A percentile compares a stretch with the other conserved stretches of the same genome.
Evolutionary conservation across 37 sponge, comb jelly and placozoan genomes (phyloP).

Genomic region (Theonella swinhoei): DNA sequence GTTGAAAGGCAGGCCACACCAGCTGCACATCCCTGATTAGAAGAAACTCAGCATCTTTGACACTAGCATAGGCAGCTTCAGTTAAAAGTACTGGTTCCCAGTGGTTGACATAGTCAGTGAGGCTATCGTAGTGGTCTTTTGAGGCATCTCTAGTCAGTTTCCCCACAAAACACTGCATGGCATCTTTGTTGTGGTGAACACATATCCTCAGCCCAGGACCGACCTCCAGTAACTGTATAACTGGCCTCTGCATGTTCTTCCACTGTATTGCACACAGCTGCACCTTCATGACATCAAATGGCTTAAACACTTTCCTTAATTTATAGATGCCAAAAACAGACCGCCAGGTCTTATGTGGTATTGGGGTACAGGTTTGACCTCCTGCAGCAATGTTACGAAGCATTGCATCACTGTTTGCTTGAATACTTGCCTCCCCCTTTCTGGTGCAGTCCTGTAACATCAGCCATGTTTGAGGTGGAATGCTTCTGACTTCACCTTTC

Average conservation of each 20-base stretch:
- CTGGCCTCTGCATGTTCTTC: not conserved
- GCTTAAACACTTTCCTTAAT: not conserved
- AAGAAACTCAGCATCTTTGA: conserved; percentile 20
- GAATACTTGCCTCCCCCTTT: not conserved
- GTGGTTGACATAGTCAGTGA: conserved; percentile 23
- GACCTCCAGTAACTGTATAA: conserved; percentile 53
- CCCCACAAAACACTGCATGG: conserved; percentile 34
- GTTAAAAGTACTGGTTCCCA: conserved; percentile 51
- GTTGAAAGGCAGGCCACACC: conserved; percentile 14
- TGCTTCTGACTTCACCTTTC: not conserved
- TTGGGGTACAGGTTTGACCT: not conserved
- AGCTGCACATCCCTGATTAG: conserved; percentile 34
- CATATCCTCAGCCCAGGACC: conserved; percentile 46
- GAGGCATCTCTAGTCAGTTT: conserved; percentile 7
- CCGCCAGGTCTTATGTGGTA: not conserved
- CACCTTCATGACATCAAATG: conserved; percentile 25
- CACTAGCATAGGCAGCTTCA: conserved; percentile 30
- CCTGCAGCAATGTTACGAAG: not conserved
- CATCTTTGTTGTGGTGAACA: conserved; percentile 46
- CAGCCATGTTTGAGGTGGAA: not conserved
- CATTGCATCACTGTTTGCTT: not conserved
- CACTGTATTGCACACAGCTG: conserved; percentile 5
- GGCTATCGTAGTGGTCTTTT: conserved; percentile 3
- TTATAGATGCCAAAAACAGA: not conserved
- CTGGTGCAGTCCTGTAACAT: not conserved